Evolutionary conservation across 2,797 vertebrate species (phyloP).

Genomic region (Gymnocypris eckloni): DNA sequence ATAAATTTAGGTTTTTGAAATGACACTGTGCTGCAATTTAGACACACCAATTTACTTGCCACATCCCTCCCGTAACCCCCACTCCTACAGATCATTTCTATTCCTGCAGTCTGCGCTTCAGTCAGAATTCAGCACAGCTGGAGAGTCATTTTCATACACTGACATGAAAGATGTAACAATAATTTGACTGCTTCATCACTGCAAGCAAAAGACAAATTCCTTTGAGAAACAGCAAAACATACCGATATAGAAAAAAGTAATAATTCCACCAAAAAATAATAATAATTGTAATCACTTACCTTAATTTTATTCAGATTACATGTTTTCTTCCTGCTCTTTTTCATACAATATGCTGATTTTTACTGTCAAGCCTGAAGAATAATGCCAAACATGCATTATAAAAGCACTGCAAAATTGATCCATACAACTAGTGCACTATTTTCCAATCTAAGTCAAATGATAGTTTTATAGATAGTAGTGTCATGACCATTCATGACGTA

Average conservation of each 20-base stretch:
- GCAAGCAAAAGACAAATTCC: not conserved
- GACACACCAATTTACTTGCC: constrained; percentile 7
- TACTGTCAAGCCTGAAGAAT: not conserved
- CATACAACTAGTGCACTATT: not conserved
- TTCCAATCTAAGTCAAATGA: not conserved
- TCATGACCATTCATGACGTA: not conserved
- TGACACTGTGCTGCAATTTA: constrained; percentile 5
- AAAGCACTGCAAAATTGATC: not conserved
- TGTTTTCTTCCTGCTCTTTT: not conserved
- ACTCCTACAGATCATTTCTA: not conserved
- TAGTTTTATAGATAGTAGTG: not conserved
- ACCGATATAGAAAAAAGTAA: not conserved
- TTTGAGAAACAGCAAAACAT: not conserved
- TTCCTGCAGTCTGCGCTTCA: not conserved
- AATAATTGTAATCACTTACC: too few species aligned
- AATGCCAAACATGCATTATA: not conserved
- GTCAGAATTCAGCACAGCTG: not conserved
- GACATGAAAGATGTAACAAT: not conserved
- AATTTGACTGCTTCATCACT: not conserved
- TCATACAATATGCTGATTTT: not conserved
- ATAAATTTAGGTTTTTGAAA: constrained; percentile 33
- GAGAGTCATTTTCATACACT: not conserved
- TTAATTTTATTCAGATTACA: not conserved
- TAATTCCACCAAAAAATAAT: not conserved
- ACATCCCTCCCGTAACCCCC: not conserved